Conservation (phyloP, 2,113 vertebrate genomes). For the Nothocercus nigrocapillus region DNA sequence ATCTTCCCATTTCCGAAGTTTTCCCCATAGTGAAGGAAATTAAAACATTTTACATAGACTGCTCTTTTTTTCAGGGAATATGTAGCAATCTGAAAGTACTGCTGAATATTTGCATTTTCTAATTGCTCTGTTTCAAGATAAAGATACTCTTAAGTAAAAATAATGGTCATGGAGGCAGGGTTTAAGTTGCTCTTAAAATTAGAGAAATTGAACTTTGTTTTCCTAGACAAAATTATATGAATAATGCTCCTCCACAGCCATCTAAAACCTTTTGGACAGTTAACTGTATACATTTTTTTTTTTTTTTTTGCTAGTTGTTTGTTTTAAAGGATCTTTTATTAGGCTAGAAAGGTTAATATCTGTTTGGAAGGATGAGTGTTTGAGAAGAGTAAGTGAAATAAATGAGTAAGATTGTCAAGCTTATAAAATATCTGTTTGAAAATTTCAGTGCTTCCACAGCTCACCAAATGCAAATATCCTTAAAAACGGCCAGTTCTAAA, state of each 20-base stretch:
- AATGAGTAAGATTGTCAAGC: neutral
- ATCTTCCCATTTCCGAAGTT: neutral
- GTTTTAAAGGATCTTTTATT: neutral
- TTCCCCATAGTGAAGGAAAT: neutral
- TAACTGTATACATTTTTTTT: neutral
- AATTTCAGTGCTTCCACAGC: neutral
- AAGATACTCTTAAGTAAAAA: neutral
- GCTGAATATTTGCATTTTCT: neutral
- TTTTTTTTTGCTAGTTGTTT: neutral
- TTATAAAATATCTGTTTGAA: neutral
- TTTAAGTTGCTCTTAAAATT: neutral
- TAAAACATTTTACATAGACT: neutral
- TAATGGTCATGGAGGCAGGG: neutral
- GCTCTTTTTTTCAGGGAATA: neutral
- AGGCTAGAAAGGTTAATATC: slow-evolving; percentile 64
- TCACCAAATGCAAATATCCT: neutral
- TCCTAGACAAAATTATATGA: neutral
- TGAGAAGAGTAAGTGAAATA: neutral
- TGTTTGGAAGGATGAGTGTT: slow-evolving; percentile 36
- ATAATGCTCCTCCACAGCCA: neutral
- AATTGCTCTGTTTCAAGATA: neutral
- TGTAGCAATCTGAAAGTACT: neutral
- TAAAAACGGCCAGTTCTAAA: neutral
- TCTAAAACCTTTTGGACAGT: neutral
- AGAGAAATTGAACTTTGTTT: neutral